phyloP scores from a whole-genome alignment of 37 sponge, comb jelly and placozoan genomes.

The Geodia barretti region DNA sequence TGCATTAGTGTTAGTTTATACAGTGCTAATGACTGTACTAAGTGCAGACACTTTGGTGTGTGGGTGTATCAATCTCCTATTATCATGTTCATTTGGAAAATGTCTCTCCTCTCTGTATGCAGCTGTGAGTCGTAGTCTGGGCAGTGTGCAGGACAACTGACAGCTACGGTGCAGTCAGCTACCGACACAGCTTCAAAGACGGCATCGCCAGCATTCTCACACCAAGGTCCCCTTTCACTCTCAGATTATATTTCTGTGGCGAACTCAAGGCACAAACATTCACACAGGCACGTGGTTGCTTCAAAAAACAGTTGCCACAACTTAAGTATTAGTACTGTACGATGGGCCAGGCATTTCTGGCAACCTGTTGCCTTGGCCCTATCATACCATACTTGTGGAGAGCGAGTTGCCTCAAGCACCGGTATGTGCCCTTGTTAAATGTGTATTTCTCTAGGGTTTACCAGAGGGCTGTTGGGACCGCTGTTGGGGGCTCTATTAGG shows the following conservation, averaged over 20 bases:
- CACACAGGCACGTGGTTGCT: no score
- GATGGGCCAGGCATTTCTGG: no score
- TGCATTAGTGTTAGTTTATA: no score
- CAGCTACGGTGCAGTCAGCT: conserved; percentile 6
- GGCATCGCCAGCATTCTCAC: conserved; percentile 18
- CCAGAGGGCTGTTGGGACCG: conserved; percentile 33
- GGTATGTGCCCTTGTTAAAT: no score
- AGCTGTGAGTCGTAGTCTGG: conserved; percentile 41
- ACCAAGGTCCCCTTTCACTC: conserved; percentile 36
- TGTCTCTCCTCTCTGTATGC: conserved; percentile 16
- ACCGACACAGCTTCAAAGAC: conserved; percentile 35
- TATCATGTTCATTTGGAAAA: conserved; percentile 5
- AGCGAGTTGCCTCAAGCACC: no score
- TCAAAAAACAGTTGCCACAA: no score
- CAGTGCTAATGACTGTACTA: no score
- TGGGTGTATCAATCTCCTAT: conserved; percentile 6
- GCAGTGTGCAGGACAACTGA: conserved; percentile 21
- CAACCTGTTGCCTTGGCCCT: no score
- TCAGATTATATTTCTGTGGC: no score
- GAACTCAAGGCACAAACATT: no score
- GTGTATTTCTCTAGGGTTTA: conserved; percentile 34
- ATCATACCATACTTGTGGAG: no score
- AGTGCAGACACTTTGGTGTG: conserved; percentile 16
- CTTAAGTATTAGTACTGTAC: no score
- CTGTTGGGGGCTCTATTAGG: conserved; percentile 38